Base-by-base conservation (phyloP, 2,797 vertebrate genomes). In the Helostoma temminkii region DNA sequence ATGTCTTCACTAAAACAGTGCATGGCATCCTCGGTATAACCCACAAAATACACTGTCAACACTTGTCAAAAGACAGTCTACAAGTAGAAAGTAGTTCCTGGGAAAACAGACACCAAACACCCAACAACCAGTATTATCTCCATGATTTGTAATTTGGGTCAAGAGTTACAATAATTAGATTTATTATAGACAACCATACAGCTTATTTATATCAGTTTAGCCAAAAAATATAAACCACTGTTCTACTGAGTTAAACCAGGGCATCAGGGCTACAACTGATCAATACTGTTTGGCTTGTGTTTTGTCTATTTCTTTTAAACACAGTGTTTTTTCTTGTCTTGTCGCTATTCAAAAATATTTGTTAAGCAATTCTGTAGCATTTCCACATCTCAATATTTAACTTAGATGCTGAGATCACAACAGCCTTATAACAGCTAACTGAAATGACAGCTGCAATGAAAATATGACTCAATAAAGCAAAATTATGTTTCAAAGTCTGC, bases 281-380 rank as follows among this genome's bases (percentile, higher is more conserved):
- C 42, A 14, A 64, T 22, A 53, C 12, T 9, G 45, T 58, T 60
- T 59, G 53, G 50, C 42, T 66, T 74, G 19, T 53, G 32, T 67
- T 73, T 61, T 42, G 3, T 53, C 39, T 52, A 26, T 47, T 22
- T 66, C 62, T 52, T 6, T 24, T 7, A 22, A 18, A 34, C 21
- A 8, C 21, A 14, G 30, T 36, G 32, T 6, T 19, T 6, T 19
- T 62, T 26, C n/a, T 54, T 18, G 4, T 22, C 10, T 43, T 50
- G 52, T n/a, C 49, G 50, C 45, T 24, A 58, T 3, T 3, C 9
- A 9, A 60, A 10, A 26, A 45, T 4, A 19, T 37, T 16, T 37
- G 11, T 12, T 15, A 22, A 37, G 21, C 9, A 21, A 24, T 41
- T 41, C 12, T 3, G n/a, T 9, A 32, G 53, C 3, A 1, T 64